A percentile compares a stretch with the other conserved stretches of the same genome.
Conservation (phyloP, 92 coral and sea anemone genomes). For the Zoanthus sansibaricus region DNA sequence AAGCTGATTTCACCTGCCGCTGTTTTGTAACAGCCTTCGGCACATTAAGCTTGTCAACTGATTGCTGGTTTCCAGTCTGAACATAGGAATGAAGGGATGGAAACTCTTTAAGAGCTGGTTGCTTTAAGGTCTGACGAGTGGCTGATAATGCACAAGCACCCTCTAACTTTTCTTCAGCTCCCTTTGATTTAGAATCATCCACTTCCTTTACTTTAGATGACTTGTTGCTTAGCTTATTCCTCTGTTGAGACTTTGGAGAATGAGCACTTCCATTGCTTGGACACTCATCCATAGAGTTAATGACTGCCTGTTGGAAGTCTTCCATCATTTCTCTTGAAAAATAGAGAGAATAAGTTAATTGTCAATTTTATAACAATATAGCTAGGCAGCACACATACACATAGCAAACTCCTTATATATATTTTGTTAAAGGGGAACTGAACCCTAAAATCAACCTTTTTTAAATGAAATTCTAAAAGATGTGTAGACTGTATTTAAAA, state of each 20-base stretch:
- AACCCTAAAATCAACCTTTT: too few species aligned
- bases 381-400: too few species aligned
- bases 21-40: not conserved
- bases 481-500: too few species aligned
- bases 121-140: not conserved
- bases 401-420: too few species aligned
- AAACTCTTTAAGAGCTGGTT: conserved; percentile 9
- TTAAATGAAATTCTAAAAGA: too few species aligned
- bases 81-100: conserved; percentile 21
- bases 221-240: not conserved
- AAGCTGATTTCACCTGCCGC: not conserved
- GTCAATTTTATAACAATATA: not conserved
- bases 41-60: not conserved
- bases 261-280: not conserved
- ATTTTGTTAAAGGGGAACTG: too few species aligned
- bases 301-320: conserved; percentile 22
- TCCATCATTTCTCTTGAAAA: conserved; percentile 33
- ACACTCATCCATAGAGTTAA: conserved; percentile 23
- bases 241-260: conserved; percentile 39
- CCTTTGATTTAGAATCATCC: not conserved
- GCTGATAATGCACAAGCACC: not conserved
- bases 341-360: not conserved
- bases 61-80: conserved; percentile 27
- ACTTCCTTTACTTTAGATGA: not conserved
- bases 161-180: not conserved